Base-by-base conservation (phyloP, 2,797 vertebrate species). In the Pantherophis alleghaniensis region DNA sequence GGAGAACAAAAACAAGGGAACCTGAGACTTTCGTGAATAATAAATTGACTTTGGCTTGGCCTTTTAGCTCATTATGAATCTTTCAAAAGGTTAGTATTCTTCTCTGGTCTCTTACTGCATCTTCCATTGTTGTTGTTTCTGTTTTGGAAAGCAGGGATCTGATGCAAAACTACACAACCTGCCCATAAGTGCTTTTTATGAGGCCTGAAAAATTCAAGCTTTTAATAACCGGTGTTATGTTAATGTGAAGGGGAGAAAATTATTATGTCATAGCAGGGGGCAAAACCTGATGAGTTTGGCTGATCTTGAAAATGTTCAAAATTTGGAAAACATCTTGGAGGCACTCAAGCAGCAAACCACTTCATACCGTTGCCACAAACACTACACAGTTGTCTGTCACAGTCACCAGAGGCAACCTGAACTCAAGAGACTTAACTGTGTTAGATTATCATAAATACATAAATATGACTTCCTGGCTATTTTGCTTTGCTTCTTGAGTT, bases 21-120 rank as follows among this genome's bases (percentile, higher is more conserved):
- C 95, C 93, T 93, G 94, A 94, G 96, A 97, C 95, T 97, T 95
- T 92, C 88, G 96, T 96, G 97, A 97, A 97, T 97, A 97, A 97
- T 96, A 97, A 97, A 97, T 96, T 96, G 93, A 95, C 93, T 98
- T 96, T 95, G 86, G 92, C 94, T 96, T 97, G 96, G 96, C 96
- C 97, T 98, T 97, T 97, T 97, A 96, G 93, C 96, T 97, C 90
- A 94, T 96, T 95, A 96, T 96, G 94, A 96, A 93, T 97, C 95
- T 97, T 97, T 97, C 96, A 97, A 96, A 95, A 92, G 94, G 87
- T 92, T 91, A 97, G 95, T 12, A 69, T 94, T 91, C 91, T 87
- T 94, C 86, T 86, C 92, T 92, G 94, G 61, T 53, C 26, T 91
- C 47, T 6, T 95, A 94, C 89, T 95, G 92, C 90, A 95, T 92